Conservation (phyloP, 2,797 vertebrate genomes). For the Chelon auratus region DNA sequence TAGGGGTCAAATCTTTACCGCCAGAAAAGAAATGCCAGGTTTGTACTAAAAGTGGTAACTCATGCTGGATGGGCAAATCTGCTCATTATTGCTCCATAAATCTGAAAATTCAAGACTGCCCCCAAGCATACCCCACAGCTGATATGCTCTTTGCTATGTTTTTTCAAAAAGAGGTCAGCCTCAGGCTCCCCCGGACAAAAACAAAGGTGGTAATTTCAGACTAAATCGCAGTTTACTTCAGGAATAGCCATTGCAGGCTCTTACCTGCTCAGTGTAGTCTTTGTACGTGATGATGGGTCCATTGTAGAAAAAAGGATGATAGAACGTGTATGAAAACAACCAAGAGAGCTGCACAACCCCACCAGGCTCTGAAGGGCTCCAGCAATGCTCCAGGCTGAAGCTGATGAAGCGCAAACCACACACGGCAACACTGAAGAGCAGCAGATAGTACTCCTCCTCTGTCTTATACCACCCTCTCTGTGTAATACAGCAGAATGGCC, state of each 20-base stretch:
- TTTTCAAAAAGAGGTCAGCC: conserved; percentile 11
- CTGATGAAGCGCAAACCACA: conserved; percentile 94
- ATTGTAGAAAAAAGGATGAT: conserved; percentile 96
- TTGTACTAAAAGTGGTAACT: not conserved
- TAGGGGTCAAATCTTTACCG: not conserved
- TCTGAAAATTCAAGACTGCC: not conserved
- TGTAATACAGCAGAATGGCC: conserved; percentile 30
- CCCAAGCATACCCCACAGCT: not conserved
- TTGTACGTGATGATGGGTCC: conserved; percentile 92
- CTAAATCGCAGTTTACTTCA: conserved; percentile 14
- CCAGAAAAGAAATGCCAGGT: not conserved
- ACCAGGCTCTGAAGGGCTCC: conserved; percentile 70
- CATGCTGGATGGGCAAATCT: not conserved
- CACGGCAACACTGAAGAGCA: conserved; percentile 93
- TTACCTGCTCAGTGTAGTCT: conserved; percentile 91
- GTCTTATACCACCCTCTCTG: conserved; percentile 92
- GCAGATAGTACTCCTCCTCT: conserved; percentile 91
- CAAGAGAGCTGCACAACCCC: conserved; percentile 83
- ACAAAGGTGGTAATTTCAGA: conserved; percentile 3
- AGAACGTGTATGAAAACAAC: conserved; percentile 93
- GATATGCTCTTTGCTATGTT: not conserved
- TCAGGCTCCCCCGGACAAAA: conserved; percentile 10
- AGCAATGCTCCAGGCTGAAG: conserved; percentile 94
- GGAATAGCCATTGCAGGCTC: not conserved
- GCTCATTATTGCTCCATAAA: not conserved